Evolutionary conservation across 2,888 invertebrate species (phyloP).

Genomic region (Tetrapedia diversipes): DNA sequence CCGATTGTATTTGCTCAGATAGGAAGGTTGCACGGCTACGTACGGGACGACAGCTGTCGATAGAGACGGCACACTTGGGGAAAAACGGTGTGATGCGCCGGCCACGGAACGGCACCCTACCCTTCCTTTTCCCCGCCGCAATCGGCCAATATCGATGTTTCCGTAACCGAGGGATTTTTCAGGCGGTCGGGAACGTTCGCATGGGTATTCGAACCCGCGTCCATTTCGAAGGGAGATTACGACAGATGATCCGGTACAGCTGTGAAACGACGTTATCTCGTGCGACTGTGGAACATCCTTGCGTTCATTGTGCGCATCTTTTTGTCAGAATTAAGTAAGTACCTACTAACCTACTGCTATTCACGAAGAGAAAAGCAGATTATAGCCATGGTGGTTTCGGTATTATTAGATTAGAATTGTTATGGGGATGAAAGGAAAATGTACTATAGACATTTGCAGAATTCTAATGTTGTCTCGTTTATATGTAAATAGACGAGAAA

Average conservation of each 20-base stretch:
- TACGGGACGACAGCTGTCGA: conserved; percentile 39
- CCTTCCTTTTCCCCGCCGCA: conserved; percentile 27
- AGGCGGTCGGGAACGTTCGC: conserved; percentile 13
- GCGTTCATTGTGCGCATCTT: too few relatives aligned
- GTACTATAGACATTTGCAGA: too few relatives aligned
- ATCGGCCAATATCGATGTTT: conserved; percentile 39
- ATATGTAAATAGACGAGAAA: too few relatives aligned
- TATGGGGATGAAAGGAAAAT: too few relatives aligned
- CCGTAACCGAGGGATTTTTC: conserved; percentile 39
- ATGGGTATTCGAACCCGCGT: conserved; percentile 28
- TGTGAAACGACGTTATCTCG: conserved; percentile 71
- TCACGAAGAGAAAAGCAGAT: background rate
- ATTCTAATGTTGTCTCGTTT: too few relatives aligned
- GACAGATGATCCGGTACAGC: conserved; percentile 73
- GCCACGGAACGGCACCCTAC: conserved; percentile 33
- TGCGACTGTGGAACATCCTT: too few relatives aligned
- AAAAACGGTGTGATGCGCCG: conserved; percentile 36
- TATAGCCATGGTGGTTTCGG: too few relatives aligned
- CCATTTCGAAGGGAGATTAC: conserved; percentile 66
- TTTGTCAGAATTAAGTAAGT: too few relatives aligned
- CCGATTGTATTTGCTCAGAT: conserved; percentile 49
- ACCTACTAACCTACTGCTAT: too few relatives aligned
- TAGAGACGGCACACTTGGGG: conserved; percentile 20
- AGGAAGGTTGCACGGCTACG: background rate
- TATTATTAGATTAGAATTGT: background rate